Base-by-base conservation (phyloP, 1,140 invertebrate genomes). In the Zaprionus taronus region DNA sequence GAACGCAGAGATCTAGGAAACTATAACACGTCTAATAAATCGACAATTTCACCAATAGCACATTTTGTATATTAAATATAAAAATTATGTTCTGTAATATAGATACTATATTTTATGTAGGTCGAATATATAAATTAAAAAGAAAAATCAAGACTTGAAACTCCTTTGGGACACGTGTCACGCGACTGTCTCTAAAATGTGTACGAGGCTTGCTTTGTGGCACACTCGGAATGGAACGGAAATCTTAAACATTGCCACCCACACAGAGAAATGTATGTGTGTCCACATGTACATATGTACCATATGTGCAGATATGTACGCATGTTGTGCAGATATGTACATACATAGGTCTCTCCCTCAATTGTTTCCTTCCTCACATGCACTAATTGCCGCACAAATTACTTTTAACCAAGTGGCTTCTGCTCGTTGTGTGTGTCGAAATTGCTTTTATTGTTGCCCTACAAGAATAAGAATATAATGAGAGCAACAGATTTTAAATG, bases 381-480 rank as follows among this genome's bases (percentile, higher is more conserved):
- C 65, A 77, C 77, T 81, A 84, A 84, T 81, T 84, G 82, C 82
- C 72, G 72, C 74, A 84, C 78, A 84, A 84, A 84, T 85, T 85
- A 81, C 82, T 79, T 72, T 69, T 76, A 73, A 75, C 53, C 82
- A 81, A 85, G 82, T 75, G 79, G 75, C 71, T 75, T 63, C 44
- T 57, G 74, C 70, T 62, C 72, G 74, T 78, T 77, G 77, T 83
- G 75, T 69, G 56, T 31, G 66, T 70, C 70, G 49, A 75, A 83
- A 80, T 84, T 81, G 67, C 79, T 72, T 79, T 56, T 66, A 72
- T 72, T 71, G 61, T 76, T 51, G 51, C 58, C 34, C 26, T 17
- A 20, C n/a, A 17, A 34, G 17, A 51, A 68, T 60, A 36, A 24
- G 20, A 53, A 41, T 55, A 24, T 36, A 49, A 38, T 65, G 31